Base-by-base conservation (phyloP, 1,140 invertebrate species). In the Medauroidea extradentata region DNA sequence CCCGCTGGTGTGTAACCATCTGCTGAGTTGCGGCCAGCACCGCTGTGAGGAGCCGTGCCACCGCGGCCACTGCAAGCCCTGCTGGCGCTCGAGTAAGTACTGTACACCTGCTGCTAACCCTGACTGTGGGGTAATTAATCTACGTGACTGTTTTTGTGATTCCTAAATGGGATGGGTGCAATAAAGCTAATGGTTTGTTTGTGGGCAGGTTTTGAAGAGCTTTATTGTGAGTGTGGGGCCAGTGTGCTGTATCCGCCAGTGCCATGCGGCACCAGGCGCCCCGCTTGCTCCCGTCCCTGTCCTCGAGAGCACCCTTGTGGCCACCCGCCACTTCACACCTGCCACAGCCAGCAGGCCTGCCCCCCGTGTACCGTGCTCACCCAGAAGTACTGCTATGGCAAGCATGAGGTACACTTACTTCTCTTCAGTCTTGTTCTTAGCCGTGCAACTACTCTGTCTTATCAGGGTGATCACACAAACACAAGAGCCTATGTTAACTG, bases 361-460 rank as follows among this genome's bases (percentile, higher is more conserved):
- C 94, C 96, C n/a, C 95, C 94, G 4, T 99, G 96, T 76, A 90
- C 92, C 21, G 86, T 91, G 43, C 82, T 98, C 25, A 93, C 91
- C 16, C 83, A 87, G 58, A 93, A 92, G 72, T 87, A 83, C 76
- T 98, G 95, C 71, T 86, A 91, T 70, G 94, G 96, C 1, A 78
- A 83, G 14, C 95, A 98, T 72, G 93, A 96, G 76, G 84, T 88
- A 71, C 64, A 54, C 11, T 4, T 11, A 4, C 4, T 11, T 34
- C 5, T 11, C 29, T 11, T 11, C 29, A 34, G 29, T 7, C 29
- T 34, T 4, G 29, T 34, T 11, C 5, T 11, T 4, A 34, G 4
- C 29, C 29, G 29, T 34, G 29, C 5, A 4, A 34, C 29, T 34
- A 11, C 29, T 4, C 29, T 4, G 4, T 34, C 29, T 34, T 34